phyloP scores from a whole-genome alignment of 2,888 invertebrate genomes.

The Chaitophorus viminalis region DNA sequence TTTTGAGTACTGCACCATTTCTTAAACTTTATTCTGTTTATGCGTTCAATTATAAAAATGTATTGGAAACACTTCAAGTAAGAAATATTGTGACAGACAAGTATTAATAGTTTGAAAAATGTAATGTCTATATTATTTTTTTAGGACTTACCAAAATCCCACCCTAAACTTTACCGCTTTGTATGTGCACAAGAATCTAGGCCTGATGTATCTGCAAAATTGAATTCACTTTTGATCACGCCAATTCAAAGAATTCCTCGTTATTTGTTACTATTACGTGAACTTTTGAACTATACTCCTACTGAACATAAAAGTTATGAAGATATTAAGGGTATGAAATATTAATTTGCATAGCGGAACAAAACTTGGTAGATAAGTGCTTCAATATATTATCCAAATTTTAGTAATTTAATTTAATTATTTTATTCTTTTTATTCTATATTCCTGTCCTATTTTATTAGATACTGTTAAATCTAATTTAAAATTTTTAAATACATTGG shows the following conservation, averaged over 20 bases:
- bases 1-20: constrained; percentile 78
- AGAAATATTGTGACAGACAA: constrained; percentile 5
- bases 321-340: constrained; percentile 69
- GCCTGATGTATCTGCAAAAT: constrained; percentile 77
- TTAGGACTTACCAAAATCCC: constrained; percentile 64
- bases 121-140: constrained; percentile 6
- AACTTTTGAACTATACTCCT: constrained; percentile 74
- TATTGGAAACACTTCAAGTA: constrained; percentile 74
- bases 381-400: too few relatives aligned
- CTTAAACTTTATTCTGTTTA: constrained; percentile 82
- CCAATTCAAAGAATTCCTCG: constrained; percentile 83
- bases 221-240: constrained; percentile 78
- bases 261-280: constrained; percentile 78
- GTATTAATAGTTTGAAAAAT: background rate
- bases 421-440: too few relatives aligned
- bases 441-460: too few relatives aligned
- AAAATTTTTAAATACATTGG: too few relatives aligned
- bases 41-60: constrained; percentile 78
- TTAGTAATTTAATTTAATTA: too few relatives aligned
- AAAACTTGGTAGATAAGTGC: too few relatives aligned
- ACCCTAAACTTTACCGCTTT: constrained; percentile 72
- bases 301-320: constrained; percentile 72
- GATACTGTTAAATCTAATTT: too few relatives aligned
- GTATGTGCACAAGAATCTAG: constrained; percentile 74
- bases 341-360: background rate